Percentiles rank a stretch among this genome's conserved stretches.
phyloP scores from a whole-genome alignment of 2,888 invertebrate genomes.

The Chouioia cunea region DNA sequence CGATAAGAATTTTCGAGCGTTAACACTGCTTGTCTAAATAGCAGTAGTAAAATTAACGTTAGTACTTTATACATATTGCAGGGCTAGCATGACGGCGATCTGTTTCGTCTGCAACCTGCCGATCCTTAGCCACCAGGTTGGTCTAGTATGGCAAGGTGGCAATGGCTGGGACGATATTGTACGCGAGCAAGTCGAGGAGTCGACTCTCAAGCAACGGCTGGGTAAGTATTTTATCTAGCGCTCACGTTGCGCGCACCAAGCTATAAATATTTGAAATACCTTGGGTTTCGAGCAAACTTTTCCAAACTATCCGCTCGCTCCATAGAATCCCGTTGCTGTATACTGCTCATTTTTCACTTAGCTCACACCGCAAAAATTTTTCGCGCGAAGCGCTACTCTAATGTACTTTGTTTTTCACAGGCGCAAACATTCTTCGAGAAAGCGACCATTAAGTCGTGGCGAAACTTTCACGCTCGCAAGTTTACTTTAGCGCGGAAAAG shows the following conservation, averaged over 20 bases:
- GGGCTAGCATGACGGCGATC: constrained; percentile 82
- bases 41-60: neutral
- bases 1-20: no score
- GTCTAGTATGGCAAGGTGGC: constrained; percentile 92
- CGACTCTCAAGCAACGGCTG: constrained; percentile 85
- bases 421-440: neutral
- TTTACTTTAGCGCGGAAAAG: no score
- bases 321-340: no score
- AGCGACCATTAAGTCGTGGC: no score
- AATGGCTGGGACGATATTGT: constrained; percentile 95
- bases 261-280: neutral
- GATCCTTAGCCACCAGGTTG: constrained; percentile 94
- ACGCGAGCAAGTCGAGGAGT: constrained; percentile 87
- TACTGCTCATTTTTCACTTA: constrained; percentile 23
- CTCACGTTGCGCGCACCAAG: constrained; percentile 7
- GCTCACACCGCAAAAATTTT: neutral
- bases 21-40: neutral
- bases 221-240: constrained; percentile 68
- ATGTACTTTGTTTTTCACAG: constrained; percentile 16
- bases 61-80: constrained; percentile 27
- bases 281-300: no score
- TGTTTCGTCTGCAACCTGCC: constrained; percentile 97
- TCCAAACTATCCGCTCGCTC: no score
- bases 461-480: no score
- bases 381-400: neutral